Percentiles rank a stretch among this genome's conserved stretches.
Evolutionary conservation across 1,140 invertebrate species (phyloP).

Genomic region (Octopus bimaculoides): DNA sequence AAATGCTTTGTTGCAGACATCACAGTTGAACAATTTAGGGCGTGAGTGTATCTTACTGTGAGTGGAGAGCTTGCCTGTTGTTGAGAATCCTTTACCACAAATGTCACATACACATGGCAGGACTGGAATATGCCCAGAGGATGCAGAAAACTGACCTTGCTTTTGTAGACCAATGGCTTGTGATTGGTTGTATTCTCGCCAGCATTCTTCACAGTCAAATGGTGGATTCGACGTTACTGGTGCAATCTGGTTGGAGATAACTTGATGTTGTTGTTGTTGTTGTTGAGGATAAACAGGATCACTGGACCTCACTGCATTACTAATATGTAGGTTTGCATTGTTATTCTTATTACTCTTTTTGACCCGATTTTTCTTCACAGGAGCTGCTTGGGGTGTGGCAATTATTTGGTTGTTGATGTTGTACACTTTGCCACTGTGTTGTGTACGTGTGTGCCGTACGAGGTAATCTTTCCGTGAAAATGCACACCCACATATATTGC

Average conservation of each 20-base stretch:
- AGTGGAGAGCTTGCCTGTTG: slow-evolving; percentile 15
- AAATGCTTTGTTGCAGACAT: slow-evolving; percentile 77
- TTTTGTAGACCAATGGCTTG: neutral
- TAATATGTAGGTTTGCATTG: no score
- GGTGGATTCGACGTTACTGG: neutral
- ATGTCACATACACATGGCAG: slow-evolving; percentile 48
- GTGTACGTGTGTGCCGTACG: slow-evolving; percentile 73
- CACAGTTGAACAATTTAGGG: slow-evolving; percentile 63
- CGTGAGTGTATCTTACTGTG: slow-evolving; percentile 26
- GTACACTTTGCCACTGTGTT: neutral
- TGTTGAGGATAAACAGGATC: no score
- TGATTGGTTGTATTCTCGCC: neutral
- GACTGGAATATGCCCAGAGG: neutral
- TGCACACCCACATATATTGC: slow-evolving; percentile 33
- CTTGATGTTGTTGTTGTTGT: no score
- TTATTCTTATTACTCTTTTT: neutral
- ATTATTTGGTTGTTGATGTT: slow-evolving; percentile 4
- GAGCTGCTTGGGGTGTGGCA: neutral
- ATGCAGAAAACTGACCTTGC: neutral
- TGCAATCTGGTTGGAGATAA: neutral
- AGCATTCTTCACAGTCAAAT: neutral
- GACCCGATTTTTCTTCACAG: neutral
- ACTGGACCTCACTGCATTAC: no score
- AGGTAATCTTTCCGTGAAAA: slow-evolving; percentile 84
- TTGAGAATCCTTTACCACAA: slow-evolving; percentile 22